A percentile compares a stretch with the other conserved stretches of the same genome.
Conservation (phyloP, 2,113 vertebrate genomes). For the Panthera uncia region DNA sequence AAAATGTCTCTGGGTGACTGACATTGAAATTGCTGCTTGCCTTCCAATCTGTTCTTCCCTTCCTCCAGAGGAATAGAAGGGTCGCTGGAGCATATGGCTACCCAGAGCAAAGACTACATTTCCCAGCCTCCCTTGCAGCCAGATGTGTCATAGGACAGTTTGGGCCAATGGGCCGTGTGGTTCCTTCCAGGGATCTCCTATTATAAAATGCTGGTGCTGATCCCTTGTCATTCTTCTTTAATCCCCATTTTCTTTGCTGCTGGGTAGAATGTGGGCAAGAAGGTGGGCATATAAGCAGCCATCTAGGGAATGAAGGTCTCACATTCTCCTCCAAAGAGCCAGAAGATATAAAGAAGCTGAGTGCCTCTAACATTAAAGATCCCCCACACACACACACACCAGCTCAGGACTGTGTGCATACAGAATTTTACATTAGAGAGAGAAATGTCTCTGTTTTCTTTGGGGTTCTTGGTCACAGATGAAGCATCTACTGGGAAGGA, state of each 20-base stretch:
- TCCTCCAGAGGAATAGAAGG: background rate
- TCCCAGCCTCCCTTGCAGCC: background rate
- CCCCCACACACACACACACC: too few species aligned
- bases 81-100: fast-evolving
- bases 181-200: background rate
- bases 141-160: background rate
- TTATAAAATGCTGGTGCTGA: background rate
- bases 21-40: background rate
- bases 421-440: background rate
- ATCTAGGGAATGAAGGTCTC: background rate
- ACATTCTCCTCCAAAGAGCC: background rate
- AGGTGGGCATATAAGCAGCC: background rate
- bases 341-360: background rate
- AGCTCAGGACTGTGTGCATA: fast-evolving
- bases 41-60: background rate
- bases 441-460: background rate
- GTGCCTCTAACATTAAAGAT: fast-evolving
- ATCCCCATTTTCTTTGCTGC: background rate
- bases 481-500: background rate
- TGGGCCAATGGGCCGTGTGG: background rate
- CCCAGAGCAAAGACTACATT: background rate
- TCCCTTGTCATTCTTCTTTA: background rate
- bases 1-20: background rate
- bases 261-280: background rate
- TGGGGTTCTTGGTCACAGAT: too few species aligned